A percentile compares a stretch with the other conserved stretches of the same genome.
These are phyloP conservation scores for Trematomus loennbergii DNA, from an alignment of 2,113 vertebrate species.

Conservation along the genomic window DNA sequence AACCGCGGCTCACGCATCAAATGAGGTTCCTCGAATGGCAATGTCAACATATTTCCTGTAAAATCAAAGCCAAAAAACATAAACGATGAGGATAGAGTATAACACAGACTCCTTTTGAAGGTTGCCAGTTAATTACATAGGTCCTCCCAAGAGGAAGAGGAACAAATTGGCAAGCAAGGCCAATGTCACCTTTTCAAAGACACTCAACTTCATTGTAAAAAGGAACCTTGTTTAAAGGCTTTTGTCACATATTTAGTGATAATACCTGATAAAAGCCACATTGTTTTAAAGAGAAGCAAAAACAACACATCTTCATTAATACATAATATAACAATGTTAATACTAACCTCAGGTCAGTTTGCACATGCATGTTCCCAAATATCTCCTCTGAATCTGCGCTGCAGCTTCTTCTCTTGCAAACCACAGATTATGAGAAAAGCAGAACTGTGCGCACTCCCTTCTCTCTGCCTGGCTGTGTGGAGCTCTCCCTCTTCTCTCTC, in stretches of 20 bases:
- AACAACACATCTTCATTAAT: background rate
- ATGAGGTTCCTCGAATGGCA: constrained; percentile 96
- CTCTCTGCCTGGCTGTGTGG: constrained; percentile 82
- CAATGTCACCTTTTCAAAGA: constrained; percentile 59
- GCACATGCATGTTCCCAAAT: constrained; percentile 92
- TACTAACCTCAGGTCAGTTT: constrained; percentile 92
- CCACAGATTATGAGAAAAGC: constrained; percentile 84
- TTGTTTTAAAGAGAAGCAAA: background rate
- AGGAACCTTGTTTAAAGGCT: background rate
- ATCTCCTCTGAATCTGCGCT: constrained; percentile 89
- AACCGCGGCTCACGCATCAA: constrained; percentile 94
- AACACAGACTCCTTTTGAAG: constrained; percentile 43
- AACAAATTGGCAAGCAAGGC: constrained; percentile 56
- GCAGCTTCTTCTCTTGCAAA: constrained; percentile 88
- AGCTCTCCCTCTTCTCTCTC: constrained; percentile 79
- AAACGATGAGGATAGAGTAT: constrained; percentile 31
- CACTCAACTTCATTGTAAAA: constrained; percentile 47
- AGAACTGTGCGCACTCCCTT: constrained; percentile 83
- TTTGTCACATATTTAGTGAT: background rate
- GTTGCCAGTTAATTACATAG: constrained; percentile 68
- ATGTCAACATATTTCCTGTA: constrained; percentile 94
- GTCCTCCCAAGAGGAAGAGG: constrained; percentile 57
- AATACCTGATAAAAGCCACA: background rate
- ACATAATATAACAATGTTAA: background rate
- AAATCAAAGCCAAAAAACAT: constrained; percentile 73